phyloP scores from a whole-genome alignment of 2,888 invertebrate genomes.

The Tipula unca region DNA sequence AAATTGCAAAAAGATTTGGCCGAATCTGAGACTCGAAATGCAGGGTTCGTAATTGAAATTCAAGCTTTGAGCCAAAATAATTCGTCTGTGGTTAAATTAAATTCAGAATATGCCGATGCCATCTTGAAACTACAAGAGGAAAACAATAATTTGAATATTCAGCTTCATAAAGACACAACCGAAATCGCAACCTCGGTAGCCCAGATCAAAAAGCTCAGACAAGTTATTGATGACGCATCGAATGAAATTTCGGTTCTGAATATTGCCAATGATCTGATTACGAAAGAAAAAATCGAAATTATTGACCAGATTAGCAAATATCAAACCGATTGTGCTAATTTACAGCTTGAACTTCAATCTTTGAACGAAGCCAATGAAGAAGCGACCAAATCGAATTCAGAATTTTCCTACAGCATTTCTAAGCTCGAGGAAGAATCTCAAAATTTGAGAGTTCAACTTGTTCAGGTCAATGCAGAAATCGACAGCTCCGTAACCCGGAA shows the following conservation, averaged over 20 bases:
- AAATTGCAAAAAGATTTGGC: neutral
- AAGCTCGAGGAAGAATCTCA: neutral
- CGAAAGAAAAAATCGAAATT: neutral
- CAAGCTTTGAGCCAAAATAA: neutral
- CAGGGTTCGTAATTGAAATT: neutral
- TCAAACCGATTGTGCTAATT: neutral
- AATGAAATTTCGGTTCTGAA: neutral
- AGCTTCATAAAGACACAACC: neutral
- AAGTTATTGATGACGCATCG: neutral
- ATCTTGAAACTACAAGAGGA: neutral
- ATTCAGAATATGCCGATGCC: neutral
- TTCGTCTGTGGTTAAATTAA: neutral
- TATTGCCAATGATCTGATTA: neutral
- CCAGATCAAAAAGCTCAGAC: neutral
- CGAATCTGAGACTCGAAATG: neutral
- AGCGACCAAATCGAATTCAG: no score
- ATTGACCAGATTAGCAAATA: neutral
- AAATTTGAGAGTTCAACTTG: neutral
- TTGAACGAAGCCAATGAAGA: neutral
- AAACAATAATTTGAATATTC: neutral
- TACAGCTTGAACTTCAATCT: neutral
- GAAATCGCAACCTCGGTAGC: neutral
- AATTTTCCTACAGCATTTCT: neutral
- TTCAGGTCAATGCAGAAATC: neutral
- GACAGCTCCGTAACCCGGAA: neutral